phyloP scores from a whole-genome alignment of 2,888 invertebrate genomes.

The Gonocerus acuteangulatus region DNA sequence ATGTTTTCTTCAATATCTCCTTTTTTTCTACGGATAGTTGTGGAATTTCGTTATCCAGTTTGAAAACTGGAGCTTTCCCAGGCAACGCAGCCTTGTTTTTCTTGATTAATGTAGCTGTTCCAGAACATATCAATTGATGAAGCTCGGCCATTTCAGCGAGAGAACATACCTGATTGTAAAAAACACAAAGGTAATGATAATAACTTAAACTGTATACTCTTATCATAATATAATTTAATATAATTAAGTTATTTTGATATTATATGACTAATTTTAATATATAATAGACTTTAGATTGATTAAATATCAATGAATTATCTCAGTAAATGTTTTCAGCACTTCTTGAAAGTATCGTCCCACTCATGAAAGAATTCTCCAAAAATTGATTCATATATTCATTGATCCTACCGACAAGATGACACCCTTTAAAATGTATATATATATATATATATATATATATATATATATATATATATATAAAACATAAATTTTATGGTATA shows the following conservation, averaged over 20 bases:
- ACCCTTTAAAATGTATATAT: no score
- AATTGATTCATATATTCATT: no score
- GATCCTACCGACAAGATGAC: no score
- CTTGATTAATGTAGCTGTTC: slow-evolving; percentile 26
- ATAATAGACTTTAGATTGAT: no score
- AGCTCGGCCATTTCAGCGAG: slow-evolving; percentile 31
- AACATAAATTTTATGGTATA: no score
- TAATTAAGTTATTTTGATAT: not conserved
- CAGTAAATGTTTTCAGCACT: no score
- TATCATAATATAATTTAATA: not conserved
- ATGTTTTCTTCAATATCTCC: slow-evolving; percentile 28
- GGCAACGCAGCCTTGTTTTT: slow-evolving; percentile 22
- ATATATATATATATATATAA: no score
- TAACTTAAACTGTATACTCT: not conserved
- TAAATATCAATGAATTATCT: no score
- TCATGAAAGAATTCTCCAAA: no score
- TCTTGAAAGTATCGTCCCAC: no score
- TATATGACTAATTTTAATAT: no score
- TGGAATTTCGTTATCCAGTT: slow-evolving; percentile 21
- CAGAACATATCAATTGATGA: slow-evolving; percentile 24
- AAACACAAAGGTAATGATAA: not conserved
- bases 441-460: no score
- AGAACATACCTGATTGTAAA: slow-evolving; percentile 1
- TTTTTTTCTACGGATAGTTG: slow-evolving; percentile 30
- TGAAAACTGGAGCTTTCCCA: slow-evolving; percentile 27